These are phyloP conservation scores for Menidia menidia DNA, from an alignment of 2,797 vertebrate genomes.

Conservation along the genomic window DNA sequence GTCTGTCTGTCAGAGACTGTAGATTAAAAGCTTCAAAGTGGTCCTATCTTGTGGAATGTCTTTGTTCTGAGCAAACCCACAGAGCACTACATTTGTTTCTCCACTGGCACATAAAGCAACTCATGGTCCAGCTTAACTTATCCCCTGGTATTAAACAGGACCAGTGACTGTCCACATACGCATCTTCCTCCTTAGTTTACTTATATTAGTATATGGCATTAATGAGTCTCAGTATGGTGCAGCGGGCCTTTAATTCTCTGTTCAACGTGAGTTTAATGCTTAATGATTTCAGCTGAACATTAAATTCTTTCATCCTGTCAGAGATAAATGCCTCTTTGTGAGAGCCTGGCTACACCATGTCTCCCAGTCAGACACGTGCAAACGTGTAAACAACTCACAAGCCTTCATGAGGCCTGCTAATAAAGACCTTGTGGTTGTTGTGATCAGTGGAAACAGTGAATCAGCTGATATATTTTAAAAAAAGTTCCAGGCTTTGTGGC, in stretches of 20 bases:
- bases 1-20: constrained; percentile 25
- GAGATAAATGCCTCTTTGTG: background rate
- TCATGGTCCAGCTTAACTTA: background rate
- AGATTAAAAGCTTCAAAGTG: constrained; percentile 18
- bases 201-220: no score
- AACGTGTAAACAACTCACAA: constrained; percentile 7
- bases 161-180: background rate
- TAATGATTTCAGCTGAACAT: background rate
- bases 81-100: background rate
- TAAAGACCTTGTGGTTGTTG: background rate
- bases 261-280: background rate
- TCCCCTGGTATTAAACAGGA: background rate
- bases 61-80: constrained; percentile 20
- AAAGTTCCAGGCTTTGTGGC: background rate
- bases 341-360: background rate
- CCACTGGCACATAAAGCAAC: background rate
- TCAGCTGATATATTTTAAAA: background rate
- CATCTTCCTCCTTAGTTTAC: background rate
- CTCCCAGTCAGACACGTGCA: constrained; percentile 3
- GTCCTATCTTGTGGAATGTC: constrained; percentile 18
- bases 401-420: constrained; percentile 1
- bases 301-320: background rate
- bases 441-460: background rate
- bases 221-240: no score
- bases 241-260: no score